These are phyloP conservation scores for Emydura subglobosa DNA, from an alignment of 2,113 vertebrate genomes.

Conservation along the genomic window DNA sequence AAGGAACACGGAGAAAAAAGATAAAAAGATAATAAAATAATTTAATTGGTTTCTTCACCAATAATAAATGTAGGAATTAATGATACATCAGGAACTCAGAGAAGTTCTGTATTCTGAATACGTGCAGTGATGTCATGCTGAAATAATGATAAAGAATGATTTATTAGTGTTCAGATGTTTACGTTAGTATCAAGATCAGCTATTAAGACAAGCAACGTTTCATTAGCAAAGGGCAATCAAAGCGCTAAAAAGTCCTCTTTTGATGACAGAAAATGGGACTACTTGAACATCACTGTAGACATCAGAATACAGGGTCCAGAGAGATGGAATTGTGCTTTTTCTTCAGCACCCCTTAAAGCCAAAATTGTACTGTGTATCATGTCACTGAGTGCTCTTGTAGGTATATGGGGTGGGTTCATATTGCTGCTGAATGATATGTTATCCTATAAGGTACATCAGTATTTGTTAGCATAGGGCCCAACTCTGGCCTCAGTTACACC, in stretches of 20 bases:
- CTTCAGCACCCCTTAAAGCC: background rate
- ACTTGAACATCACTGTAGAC: background rate
- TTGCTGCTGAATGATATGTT: slow-evolving; percentile 19
- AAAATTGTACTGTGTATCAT: background rate
- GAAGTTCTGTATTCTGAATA: background rate
- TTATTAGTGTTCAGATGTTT: background rate
- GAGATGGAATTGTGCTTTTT: background rate
- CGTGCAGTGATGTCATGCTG: background rate
- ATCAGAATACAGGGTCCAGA: background rate
- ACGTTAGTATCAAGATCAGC: background rate
- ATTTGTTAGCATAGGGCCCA: background rate
- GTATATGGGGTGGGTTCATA: background rate
- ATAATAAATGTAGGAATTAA: background rate
- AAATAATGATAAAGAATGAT: background rate
- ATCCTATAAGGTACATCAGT: background rate
- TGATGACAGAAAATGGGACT: no score
- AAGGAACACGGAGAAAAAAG: background rate
- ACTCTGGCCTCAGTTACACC: background rate
- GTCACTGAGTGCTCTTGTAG: background rate
- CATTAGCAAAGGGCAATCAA: background rate
- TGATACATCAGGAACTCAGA: background rate
- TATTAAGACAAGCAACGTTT: background rate
- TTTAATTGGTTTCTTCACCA: background rate
- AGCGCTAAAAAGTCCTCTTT: background rate
- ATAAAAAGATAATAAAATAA: background rate